phyloP scores from a whole-genome alignment of 2,797 vertebrate species.

The Emys orbicularis region DNA sequence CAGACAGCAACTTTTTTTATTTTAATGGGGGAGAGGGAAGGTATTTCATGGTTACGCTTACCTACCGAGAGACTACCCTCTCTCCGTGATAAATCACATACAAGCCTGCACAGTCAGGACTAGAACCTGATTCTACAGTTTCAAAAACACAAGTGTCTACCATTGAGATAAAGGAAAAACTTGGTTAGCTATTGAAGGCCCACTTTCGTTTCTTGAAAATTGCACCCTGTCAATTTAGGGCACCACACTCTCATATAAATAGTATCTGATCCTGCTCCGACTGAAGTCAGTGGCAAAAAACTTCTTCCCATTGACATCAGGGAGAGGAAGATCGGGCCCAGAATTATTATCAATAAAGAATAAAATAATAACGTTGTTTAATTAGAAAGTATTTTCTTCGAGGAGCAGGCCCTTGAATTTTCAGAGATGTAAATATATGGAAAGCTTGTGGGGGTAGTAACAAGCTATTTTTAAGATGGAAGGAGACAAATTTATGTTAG shows the following conservation, averaged over 20 bases:
- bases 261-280: background rate
- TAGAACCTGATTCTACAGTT: background rate
- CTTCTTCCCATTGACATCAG: conserved; percentile 66
- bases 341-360: conserved; percentile 48
- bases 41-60: fast-evolving
- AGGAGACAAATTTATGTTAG: conserved; percentile 55
- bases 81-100: background rate
- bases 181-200: fast-evolving
- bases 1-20: background rate
- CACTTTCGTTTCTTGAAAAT: background rate
- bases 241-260: background rate
- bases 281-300: background rate
- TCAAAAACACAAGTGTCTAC: background rate
- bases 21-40: background rate
- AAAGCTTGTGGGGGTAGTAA: conserved; percentile 40
- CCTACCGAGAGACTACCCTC: fast-evolving
- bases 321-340: conserved; percentile 48
- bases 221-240: background rate
- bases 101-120: fast-evolving
- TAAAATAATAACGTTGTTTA: conserved; percentile 27
- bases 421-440: conserved; percentile 45
- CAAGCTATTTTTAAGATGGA: conserved; percentile 62
- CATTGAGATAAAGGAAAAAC: background rate
- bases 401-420: conserved; percentile 67
- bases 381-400: conserved; percentile 73